Conservation (phyloP, 2,113 vertebrate genomes). For the Phaethornis superciliosus region DNA sequence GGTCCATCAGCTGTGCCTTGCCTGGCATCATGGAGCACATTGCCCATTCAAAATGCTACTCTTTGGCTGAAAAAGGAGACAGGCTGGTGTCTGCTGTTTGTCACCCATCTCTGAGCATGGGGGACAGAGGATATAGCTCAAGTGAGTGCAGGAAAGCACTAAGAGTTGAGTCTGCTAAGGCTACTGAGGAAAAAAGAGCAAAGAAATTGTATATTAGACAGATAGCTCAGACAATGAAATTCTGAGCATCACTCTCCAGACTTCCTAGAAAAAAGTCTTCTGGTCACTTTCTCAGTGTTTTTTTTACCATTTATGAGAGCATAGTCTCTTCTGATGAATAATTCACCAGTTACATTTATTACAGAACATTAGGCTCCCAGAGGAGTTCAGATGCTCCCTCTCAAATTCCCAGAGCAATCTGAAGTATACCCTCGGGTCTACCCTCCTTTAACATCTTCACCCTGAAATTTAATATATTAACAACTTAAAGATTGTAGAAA, state of each 20-base stretch:
- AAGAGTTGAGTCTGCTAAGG: not conserved
- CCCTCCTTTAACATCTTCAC: not conserved
- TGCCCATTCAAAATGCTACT: not conserved
- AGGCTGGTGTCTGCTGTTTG: not conserved
- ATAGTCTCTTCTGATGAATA: not conserved
- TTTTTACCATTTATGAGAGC: not conserved
- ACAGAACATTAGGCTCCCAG: not conserved
- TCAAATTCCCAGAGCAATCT: not conserved
- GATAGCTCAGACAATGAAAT: not conserved
- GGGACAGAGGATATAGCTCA: not conserved
- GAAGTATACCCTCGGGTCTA: not conserved
- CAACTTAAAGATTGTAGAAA: not conserved
- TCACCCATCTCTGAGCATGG: not conserved
- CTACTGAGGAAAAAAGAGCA: not conserved
- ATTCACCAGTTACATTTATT: conserved; percentile 19
- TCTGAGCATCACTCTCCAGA: not conserved
- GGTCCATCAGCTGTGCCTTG: not conserved
- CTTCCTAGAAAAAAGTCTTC: not conserved
- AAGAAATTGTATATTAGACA: not conserved
- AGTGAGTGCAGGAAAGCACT: not conserved
- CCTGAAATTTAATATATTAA: not conserved
- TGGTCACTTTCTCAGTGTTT: not conserved
- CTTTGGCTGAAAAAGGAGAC: not conserved
- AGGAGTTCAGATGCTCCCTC: not conserved
- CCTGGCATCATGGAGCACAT: not conserved